These are phyloP conservation scores for Notoglanidium macrostoma DNA, from an alignment of 2,797 vertebrate species.

Conservation along the genomic window DNA sequence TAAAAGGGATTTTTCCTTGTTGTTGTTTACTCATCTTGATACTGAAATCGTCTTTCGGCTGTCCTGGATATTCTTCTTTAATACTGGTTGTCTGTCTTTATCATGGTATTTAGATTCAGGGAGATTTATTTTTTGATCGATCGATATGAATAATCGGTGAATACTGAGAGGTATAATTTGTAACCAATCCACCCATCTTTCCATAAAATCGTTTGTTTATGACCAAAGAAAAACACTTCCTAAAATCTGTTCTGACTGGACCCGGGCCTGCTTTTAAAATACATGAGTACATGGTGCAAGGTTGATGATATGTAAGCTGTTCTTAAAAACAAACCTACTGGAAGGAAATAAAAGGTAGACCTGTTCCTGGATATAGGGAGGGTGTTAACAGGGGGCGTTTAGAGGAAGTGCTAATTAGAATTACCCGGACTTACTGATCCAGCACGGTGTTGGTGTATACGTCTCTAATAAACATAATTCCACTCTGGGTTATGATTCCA, in stretches of 20 bases:
- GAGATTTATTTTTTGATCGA: neutral
- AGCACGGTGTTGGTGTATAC: neutral
- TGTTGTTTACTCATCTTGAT: neutral
- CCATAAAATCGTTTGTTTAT: neutral
- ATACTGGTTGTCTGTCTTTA: neutral
- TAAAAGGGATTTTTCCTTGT: neutral
- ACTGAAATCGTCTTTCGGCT: neutral
- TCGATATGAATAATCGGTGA: neutral
- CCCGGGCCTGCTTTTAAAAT: neutral
- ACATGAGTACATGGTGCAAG: neutral
- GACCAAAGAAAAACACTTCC: neutral
- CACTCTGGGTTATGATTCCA: neutral
- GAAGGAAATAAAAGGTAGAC: neutral
- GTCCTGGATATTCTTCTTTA: neutral
- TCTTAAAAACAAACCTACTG: neutral
- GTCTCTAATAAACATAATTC: too few relatives aligned
- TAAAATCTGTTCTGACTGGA: neutral
- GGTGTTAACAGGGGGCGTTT: neutral
- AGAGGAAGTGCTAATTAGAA: slow-evolving; percentile 1
- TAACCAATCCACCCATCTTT: neutral
- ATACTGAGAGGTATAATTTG: neutral
- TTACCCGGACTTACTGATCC: neutral
- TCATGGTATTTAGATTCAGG: neutral
- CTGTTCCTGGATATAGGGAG: too few relatives aligned
- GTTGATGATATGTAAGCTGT: neutral